Conservation (phyloP, 1,140 invertebrate species). For the Thaumetopoea pityocampa region DNA sequence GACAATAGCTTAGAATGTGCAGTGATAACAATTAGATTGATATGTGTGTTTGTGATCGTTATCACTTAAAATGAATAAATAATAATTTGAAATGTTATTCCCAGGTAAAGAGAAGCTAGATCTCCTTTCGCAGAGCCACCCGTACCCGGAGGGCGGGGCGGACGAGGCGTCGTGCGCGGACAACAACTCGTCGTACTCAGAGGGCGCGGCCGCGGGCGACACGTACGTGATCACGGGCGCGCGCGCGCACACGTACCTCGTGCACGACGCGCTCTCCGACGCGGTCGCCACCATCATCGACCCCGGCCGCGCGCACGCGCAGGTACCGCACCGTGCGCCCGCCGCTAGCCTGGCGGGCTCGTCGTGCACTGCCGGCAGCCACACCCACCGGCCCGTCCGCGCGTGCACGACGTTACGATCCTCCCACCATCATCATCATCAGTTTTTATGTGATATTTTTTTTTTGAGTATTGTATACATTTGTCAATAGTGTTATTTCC, state of each 20-base stretch:
- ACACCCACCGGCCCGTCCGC: too few species aligned
- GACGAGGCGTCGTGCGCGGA: slow-evolving; percentile 50
- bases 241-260: slow-evolving; percentile 49
- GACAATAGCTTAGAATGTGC: too few species aligned
- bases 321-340: slow-evolving; percentile 4
- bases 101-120: slow-evolving; percentile 48
- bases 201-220: slow-evolving; percentile 34
- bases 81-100: slow-evolving; percentile 5
- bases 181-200: slow-evolving; percentile 52
- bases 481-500: too few species aligned
- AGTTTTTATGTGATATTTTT: too few species aligned
- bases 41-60: too few species aligned
- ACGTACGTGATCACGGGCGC: slow-evolving; percentile 65
- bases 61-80: too few species aligned
- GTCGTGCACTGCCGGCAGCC: too few species aligned
- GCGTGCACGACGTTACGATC: too few species aligned
- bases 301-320: slow-evolving; percentile 25
- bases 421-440: too few species aligned
- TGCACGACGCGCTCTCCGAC: slow-evolving; percentile 51
- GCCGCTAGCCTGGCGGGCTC: neutral
- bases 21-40: too few species aligned
- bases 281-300: slow-evolving; percentile 54
- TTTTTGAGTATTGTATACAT: too few species aligned
- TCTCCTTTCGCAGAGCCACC: slow-evolving; percentile 9
- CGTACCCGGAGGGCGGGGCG: slow-evolving; percentile 24